These are phyloP conservation scores for Himalopsyche japonica DNA, from an alignment of 2,888 invertebrate genomes.

Conservation along the genomic window DNA sequence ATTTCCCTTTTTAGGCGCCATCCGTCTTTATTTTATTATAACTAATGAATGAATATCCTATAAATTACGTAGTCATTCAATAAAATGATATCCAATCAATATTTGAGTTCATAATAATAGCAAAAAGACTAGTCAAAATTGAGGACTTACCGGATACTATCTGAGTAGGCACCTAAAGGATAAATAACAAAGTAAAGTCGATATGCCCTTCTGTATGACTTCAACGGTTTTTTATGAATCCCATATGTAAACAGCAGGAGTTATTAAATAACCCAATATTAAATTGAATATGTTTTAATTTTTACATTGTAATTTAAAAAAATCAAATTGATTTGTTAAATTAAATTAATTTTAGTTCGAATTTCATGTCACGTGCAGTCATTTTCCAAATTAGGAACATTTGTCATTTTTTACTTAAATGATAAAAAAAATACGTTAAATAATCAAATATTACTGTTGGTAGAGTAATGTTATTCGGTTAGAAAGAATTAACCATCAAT, in stretches of 20 bases:
- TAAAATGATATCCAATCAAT: not conserved
- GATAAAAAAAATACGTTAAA: too few species aligned
- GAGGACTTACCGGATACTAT: not conserved
- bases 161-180: not conserved
- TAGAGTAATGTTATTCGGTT: too few species aligned
- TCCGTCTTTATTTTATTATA: not conserved
- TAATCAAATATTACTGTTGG: too few species aligned
- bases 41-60: not conserved
- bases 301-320: too few species aligned
- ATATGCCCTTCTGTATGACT: constrained; percentile 19
- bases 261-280: not conserved
- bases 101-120: not conserved
- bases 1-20: not conserved
- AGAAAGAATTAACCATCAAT: too few species aligned
- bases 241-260: not conserved
- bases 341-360: too few species aligned
- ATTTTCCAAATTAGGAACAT: too few species aligned
- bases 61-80: not conserved
- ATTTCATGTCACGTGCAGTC: too few species aligned
- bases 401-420: too few species aligned
- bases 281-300: too few species aligned
- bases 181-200: constrained; percentile 26
- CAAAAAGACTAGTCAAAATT: not conserved
- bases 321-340: too few species aligned
- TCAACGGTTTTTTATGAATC: constrained; percentile 9